Percentiles rank a stretch among this genome's conserved stretches.
These are phyloP conservation scores for Cydia amplana DNA, from an alignment of 1,140 invertebrate species.

Conservation along the genomic window DNA sequence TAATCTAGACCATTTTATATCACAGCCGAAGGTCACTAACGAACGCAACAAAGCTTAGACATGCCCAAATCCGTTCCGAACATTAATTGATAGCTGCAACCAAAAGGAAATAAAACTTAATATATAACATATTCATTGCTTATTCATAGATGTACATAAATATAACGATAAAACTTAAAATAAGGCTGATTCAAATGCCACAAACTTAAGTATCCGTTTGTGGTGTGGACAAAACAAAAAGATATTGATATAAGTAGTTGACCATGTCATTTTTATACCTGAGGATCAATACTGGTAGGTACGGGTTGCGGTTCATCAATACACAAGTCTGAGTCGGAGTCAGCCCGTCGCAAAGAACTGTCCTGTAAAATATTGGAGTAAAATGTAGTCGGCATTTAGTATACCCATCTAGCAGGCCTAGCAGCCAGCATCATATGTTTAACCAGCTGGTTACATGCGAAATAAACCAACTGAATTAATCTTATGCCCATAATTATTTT, in stretches of 20 bases:
- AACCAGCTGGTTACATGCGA: too few species aligned
- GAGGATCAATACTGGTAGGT: slow-evolving; percentile 72
- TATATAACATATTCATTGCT: slow-evolving; percentile 40
- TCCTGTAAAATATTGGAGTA: slow-evolving; percentile 77
- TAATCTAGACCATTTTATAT: slow-evolving; percentile 66
- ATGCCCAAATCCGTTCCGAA: slow-evolving; percentile 77
- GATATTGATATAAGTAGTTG: background rate
- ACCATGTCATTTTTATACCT: slow-evolving; percentile 59
- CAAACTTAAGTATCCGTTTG: background rate
- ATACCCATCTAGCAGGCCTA: background rate
- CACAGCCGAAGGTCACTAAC: slow-evolving; percentile 70
- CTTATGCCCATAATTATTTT: too few species aligned
- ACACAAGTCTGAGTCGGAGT: slow-evolving; percentile 93
- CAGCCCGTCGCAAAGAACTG: slow-evolving; percentile 82
- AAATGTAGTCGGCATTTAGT: background rate
- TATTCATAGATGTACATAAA: slow-evolving; percentile 40
- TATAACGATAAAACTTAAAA: slow-evolving; percentile 34
- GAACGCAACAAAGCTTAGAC: slow-evolving; percentile 69
- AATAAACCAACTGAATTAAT: too few species aligned
- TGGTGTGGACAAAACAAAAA: background rate
- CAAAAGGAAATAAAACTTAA: slow-evolving; percentile 60
- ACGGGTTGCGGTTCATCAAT: slow-evolving; percentile 83
- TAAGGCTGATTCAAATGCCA: background rate
- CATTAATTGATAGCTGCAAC: slow-evolving; percentile 76
- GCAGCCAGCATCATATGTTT: too few species aligned